Evolutionary conservation across 2,888 invertebrate species (phyloP), one percentile per base, ranked within the genome.

Genomic region (Zygaena filipendulae): DNA sequence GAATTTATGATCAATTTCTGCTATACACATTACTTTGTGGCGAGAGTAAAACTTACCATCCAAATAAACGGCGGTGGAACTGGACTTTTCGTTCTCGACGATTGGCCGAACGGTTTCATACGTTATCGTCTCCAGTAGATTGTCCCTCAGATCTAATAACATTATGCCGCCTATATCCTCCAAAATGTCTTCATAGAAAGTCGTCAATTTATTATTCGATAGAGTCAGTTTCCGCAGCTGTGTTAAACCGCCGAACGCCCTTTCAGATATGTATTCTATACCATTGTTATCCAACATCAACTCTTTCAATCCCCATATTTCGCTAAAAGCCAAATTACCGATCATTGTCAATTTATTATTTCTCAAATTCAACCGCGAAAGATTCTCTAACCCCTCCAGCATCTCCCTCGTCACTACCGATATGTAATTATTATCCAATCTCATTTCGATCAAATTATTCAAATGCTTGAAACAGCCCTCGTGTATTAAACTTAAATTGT

Each of bases 401-500:
- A 87, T 89, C 51, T 91, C 90, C 34, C 85, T 83, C 21, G 90
- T 90, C 44, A 92, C 71, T 13, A 89, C 87, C 36, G 86, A 84
- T 49, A 93, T 85, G 52, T 85, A 86, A 68, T 88, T 92, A 44
- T 81, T 80, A 47, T 90, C 90, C 46, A 96, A 70, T 56, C 92
- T 91, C 33, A 97, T 72, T 48, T 89, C 90, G 35, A 88, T 83
- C 34, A 95, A 77, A 47, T 89, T 86, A 11, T 84, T 82, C 48
- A 92, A 70, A 38, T 88, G 85, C 40, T 84, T 83, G 56, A 92
- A 94, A 27, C 96, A 89, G 36, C 90, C 90, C 43, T 94, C 92
- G 47, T 96, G 95, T 27, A 95, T 80, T 22, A 87, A 83, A 47
- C 89, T 90, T 31, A 97, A 80, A 49, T 90, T 88, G 64, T 97